Percentiles rank a stretch among this genome's conserved stretches.
Evolutionary conservation across 2,888 invertebrate genomes (phyloP).

Genomic region (Drosophila percnosoma): DNA sequence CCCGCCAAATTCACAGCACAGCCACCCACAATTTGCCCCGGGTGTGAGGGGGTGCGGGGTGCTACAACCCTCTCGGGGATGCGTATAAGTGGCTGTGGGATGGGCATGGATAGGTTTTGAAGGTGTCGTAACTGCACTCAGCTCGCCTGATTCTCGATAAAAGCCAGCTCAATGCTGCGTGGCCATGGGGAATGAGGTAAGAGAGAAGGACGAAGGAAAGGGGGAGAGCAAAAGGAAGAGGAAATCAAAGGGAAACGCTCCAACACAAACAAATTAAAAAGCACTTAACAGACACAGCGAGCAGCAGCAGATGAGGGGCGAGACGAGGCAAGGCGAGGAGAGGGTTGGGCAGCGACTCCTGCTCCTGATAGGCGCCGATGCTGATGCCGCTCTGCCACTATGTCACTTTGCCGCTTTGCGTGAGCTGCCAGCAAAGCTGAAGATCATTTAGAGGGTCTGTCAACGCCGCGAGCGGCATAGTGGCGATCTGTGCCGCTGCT

Average conservation of each 20-base stretch:
- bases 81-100: conserved; percentile 65
- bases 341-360: conserved; percentile 3
- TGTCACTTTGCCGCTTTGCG: conserved; percentile 23
- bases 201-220: not conserved
- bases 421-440: conserved; percentile 27
- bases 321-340: not conserved
- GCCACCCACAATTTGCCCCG: conserved; percentile 10
- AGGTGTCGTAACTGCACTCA: conserved; percentile 83
- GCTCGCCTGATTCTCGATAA: conserved; percentile 67
- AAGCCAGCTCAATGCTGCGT: conserved; percentile 28
- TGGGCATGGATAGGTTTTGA: conserved; percentile 53
- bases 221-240: not conserved
- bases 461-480: conserved; percentile 45
- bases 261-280: conserved; percentile 78
- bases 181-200: not conserved
- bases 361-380: conserved; percentile 55
- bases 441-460: conserved; percentile 63
- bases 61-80: conserved; percentile 62
- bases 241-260: conserved; percentile 25
- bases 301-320: conserved; percentile 18
- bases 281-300: conserved; percentile 69
- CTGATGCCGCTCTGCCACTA: conserved; percentile 1
- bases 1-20: not conserved
- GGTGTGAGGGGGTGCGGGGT: not conserved
- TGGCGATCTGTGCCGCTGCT: not conserved